Evolutionary conservation across 2,888 invertebrate species (phyloP), one percentile per base, ranked within the genome.

Genomic region (Eilema griseolum): DNA sequence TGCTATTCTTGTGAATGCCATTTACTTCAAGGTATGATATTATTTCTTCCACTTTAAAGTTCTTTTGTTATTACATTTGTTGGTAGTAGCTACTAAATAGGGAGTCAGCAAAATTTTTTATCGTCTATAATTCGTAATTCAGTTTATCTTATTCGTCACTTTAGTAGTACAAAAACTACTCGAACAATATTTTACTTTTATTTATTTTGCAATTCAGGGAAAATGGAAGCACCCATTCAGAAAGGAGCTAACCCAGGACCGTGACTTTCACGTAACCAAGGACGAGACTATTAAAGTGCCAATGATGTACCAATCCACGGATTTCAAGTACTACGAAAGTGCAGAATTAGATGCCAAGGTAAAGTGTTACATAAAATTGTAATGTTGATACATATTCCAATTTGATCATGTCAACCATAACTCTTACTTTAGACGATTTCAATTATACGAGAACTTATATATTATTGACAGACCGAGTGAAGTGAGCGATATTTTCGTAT

Each of bases 1-100:
- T 60, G 92, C 97, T 75, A 96, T 98, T 1, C 95, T 98, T 11
- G 96, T 98, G 1, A 98, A 98, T 88, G 98, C 98, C 0, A 96
- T 98, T 61, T 98, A 98, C 87, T 98, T 98, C 92, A 98, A 98
- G 94, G 96, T 96, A 83, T 33, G 23, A 11, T 31, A 11, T 46
- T 46, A 26, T 12, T 46, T 26, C 2, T 12, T 2, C 16, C 16
- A 41, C 24, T 41, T 2, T 24, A 0, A 41, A 16, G 0, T 3
- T 41, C 8, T 37, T 37, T 37, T 37, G 33, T 37, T 16, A 41
- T 41, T 41, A 41, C 0, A 41, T 41, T 37, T n/a, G n/a, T n/a
- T n/a, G n/a, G n/a, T n/a, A n/a, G n/a, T n/a, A n/a, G n/a, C n/a
- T n/a, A n/a, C n/a, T n/a, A n/a, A n/a, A n/a, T n/a, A n/a, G n/a